Evolutionary conservation across 2,113 vertebrate genomes (phyloP), one percentile per base, ranked within the genome.

Genomic region (Triplophysa dalaica): DNA sequence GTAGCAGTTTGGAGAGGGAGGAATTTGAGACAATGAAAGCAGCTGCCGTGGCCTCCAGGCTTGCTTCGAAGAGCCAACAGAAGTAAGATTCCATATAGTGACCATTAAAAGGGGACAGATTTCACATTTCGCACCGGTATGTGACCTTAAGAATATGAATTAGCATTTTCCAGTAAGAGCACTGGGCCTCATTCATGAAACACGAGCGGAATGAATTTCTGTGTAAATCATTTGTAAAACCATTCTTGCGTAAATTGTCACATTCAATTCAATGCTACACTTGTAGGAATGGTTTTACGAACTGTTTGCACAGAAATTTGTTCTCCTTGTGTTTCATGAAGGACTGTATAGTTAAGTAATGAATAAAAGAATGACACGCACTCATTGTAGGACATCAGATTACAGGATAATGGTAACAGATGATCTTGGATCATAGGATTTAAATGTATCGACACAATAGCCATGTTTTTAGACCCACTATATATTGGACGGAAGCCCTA

Each of bases 11-110:
- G 77, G 94, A 86, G 83, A 92, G 91, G 79, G 91, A 94, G 87
- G 93, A 95, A 74, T 95, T 95, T 38, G 88, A 94, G 88, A 90
- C 91, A 66, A 90, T 82, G 83, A 97, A 93, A 83, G 87, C 93
- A 81, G 91, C 90, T 38, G 93, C 91, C 1, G 91, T 90, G 61
- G 89, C 89, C 50, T 90, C 90, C 22, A 89, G 90, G 14, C 75
- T 88, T 68, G 88, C 90, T 69, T 90, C 88, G 86, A 89, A 86
- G 76, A 91, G 84, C 54, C 90, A 90, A 77, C 87, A 89, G 77
- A 88, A 87, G 95, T 95, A 90, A 94, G 95, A 56, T 21, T 82
- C 78, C 56, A 73, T 68, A 24, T 48, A 50, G 13, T 19, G 67
- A 78, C 77, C 33, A 21, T 64, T 48, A 77, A 41, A 24, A 70